phyloP scores from a whole-genome alignment of 2,113 vertebrate genomes.

The Stigmatopora nigra region DNA sequence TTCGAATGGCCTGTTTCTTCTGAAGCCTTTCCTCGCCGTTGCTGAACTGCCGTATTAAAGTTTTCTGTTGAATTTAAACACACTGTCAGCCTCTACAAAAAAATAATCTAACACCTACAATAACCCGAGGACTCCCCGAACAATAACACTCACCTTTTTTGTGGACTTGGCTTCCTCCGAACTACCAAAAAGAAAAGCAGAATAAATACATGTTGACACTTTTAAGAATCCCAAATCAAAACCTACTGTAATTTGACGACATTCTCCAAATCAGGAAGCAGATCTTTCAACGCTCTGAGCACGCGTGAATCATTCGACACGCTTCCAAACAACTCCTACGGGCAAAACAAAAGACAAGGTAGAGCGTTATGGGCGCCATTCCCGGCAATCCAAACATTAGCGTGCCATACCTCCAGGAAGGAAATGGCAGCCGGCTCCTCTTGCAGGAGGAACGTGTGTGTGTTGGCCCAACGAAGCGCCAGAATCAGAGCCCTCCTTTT shows the following conservation, averaged over 20 bases:
- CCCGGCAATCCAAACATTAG: background rate
- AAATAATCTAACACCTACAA: background rate
- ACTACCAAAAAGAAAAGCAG: slow-evolving; percentile 59
- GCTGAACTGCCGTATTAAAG: slow-evolving; percentile 90
- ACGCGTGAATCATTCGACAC: slow-evolving; percentile 87
- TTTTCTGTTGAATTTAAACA: slow-evolving; percentile 74
- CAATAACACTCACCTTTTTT: slow-evolving; percentile 77
- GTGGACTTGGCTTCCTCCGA: slow-evolving; percentile 84
- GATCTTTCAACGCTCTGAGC: slow-evolving; percentile 82
- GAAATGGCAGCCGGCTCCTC: slow-evolving; percentile 85
- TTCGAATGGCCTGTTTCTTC: slow-evolving; percentile 88
- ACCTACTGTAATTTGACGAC: slow-evolving; percentile 87
- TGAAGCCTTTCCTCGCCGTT: slow-evolving; percentile 85
- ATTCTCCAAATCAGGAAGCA: slow-evolving; percentile 87
- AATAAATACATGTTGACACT: slow-evolving; percentile 1
- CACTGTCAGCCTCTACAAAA: slow-evolving; percentile 12
- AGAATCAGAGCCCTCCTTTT: slow-evolving; percentile 85
- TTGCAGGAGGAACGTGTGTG: slow-evolving; percentile 81
- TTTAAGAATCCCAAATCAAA: background rate
- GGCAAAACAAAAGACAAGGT: background rate
- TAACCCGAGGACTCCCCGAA: no score
- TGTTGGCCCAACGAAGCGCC: slow-evolving; percentile 83
- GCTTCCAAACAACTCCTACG: slow-evolving; percentile 88
- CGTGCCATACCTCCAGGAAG: slow-evolving; percentile 82
- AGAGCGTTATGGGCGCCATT: background rate